Conservation (phyloP, 1,140 invertebrate species). For the Daktulosphaira vitifoliae region DNA sequence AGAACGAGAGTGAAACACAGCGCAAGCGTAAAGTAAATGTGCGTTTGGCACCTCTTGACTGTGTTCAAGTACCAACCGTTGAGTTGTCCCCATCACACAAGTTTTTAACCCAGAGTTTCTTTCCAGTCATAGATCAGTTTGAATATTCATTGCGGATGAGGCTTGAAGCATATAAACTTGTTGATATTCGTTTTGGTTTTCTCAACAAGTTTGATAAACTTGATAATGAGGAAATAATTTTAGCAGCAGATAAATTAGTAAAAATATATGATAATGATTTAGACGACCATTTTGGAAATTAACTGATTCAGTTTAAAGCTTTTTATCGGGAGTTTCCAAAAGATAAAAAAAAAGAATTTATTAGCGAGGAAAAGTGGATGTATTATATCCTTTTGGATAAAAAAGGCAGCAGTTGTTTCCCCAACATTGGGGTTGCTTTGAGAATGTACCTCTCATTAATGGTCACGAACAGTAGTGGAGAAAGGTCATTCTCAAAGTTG, state of each 20-base stretch:
- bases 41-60: constrained; percentile 5
- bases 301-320: not conserved
- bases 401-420: constrained; percentile 31
- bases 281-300: not conserved
- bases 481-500: constrained; percentile 40
- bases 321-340: not conserved
- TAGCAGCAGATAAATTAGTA: not conserved
- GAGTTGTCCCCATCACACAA: constrained; percentile 22
- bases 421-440: constrained; percentile 38
- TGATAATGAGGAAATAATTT: constrained; percentile 4
- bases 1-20: constrained; percentile 33
- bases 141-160: constrained; percentile 18
- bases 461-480: constrained; percentile 38
- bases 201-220: constrained; percentile 32
- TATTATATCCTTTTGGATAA: not conserved
- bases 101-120: constrained; percentile 30
- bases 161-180: constrained; percentile 30
- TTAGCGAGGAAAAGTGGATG: not conserved
- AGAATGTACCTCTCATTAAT: constrained; percentile 37
- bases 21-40: constrained; percentile 16
- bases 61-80: constrained; percentile 4
- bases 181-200: constrained; percentile 28
- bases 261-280: constrained; percentile 6
- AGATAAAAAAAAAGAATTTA: not conserved
- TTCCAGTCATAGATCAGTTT: constrained; percentile 31